phyloP scores from a whole-genome alignment of 2,113 vertebrate genomes.

The Cyanistes caeruleus region DNA sequence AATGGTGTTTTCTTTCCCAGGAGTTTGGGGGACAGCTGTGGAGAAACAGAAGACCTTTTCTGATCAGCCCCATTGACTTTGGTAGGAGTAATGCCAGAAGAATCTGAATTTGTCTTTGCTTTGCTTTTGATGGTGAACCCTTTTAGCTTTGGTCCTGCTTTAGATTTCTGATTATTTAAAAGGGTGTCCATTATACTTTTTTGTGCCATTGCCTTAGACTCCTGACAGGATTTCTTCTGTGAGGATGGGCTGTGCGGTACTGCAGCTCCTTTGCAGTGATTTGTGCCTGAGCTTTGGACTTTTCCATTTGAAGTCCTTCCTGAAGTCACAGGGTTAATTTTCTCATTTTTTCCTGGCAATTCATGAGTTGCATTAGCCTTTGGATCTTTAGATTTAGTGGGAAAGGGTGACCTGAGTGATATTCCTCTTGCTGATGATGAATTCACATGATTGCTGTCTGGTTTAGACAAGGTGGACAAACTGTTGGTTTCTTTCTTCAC shows the following conservation, averaged over 20 bases:
- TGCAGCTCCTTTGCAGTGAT: slow-evolving; percentile 57
- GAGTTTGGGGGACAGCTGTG: slow-evolving; percentile 69
- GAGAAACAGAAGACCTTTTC: slow-evolving; percentile 70
- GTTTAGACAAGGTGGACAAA: slow-evolving; percentile 6
- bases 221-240: slow-evolving; percentile 63
- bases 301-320: slow-evolving; percentile 63
- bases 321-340: background rate
- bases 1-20: slow-evolving; percentile 55
- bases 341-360: slow-evolving; percentile 62
- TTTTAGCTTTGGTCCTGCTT: slow-evolving; percentile 78
- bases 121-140: slow-evolving; percentile 81
- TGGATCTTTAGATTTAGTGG: slow-evolving; percentile 70
- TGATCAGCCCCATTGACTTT: slow-evolving; percentile 60
- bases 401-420: slow-evolving; percentile 68
- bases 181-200: slow-evolving; percentile 69
- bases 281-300: slow-evolving; percentile 48
- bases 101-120: slow-evolving; percentile 67
- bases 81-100: background rate
- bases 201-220: slow-evolving; percentile 62
- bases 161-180: slow-evolving; percentile 71
- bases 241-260: slow-evolving; percentile 27
- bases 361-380: slow-evolving; percentile 50
- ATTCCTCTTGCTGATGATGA: slow-evolving; percentile 15
- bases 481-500: slow-evolving; percentile 18
- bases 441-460: slow-evolving; percentile 29